Percentiles rank a stretch among this genome's conserved stretches.
phyloP scores from a whole-genome alignment of 2,888 invertebrate genomes.

The Hemithea aestivaria region DNA sequence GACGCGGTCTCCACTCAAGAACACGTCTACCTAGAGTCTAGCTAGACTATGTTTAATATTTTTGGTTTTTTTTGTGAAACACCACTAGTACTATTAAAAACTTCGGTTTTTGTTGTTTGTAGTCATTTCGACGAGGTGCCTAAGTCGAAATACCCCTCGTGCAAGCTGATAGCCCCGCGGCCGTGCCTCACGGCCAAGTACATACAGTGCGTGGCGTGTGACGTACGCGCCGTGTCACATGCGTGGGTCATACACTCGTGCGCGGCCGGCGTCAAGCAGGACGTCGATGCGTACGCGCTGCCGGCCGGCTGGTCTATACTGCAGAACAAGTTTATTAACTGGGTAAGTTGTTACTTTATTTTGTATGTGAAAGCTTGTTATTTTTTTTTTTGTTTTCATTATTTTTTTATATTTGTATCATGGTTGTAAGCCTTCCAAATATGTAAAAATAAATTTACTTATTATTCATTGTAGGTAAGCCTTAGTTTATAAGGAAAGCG shows the following conservation, averaged over 20 bases:
- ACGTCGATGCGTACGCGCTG: slow-evolving; percentile 70
- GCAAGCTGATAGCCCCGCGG: slow-evolving; percentile 82
- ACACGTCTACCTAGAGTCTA: no score
- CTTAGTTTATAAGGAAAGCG: no score
- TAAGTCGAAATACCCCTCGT: slow-evolving; percentile 71
- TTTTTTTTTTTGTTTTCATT: neutral
- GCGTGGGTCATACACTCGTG: slow-evolving; percentile 85
- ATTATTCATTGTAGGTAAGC: no score
- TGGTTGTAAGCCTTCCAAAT: no score
- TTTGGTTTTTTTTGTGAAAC: no score
- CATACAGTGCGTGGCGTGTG: slow-evolving; percentile 84
- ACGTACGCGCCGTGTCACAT: slow-evolving; percentile 82
- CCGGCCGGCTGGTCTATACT: slow-evolving; percentile 82
- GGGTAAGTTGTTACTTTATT: no score
- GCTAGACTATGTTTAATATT: no score
- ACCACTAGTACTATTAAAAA: no score
- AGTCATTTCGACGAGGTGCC: slow-evolving; percentile 78
- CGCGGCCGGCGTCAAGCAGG: slow-evolving; percentile 43
- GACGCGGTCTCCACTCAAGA: no score
- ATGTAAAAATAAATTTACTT: no score
- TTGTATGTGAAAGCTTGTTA: neutral
- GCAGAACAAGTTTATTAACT: slow-evolving; percentile 61
- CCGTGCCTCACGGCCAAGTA: slow-evolving; percentile 87
- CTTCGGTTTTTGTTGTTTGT: no score
- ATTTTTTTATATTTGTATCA: no score